phyloP scores from a whole-genome alignment of 2,888 invertebrate genomes.

The Carabus problematicus region DNA sequence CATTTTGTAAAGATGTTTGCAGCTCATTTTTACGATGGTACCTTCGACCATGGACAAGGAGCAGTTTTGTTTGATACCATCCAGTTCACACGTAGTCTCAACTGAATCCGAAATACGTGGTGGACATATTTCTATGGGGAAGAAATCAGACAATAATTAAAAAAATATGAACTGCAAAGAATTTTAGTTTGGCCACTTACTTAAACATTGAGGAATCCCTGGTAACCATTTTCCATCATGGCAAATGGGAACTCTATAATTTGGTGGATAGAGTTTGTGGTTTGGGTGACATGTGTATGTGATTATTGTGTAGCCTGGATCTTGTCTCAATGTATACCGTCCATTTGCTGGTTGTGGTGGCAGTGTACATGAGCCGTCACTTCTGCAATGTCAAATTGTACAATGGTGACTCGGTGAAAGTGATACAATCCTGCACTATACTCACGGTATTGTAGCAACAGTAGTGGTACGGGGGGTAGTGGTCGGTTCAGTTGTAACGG shows the following conservation, averaged over 20 bases:
- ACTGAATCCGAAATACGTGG: slow-evolving; percentile 23
- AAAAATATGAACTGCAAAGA: too few relatives aligned
- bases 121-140: slow-evolving; percentile 32
- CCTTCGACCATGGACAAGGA: slow-evolving; percentile 31
- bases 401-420: too few relatives aligned
- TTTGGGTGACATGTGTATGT: too few relatives aligned
- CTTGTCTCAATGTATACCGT: background rate
- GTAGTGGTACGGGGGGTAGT: background rate
- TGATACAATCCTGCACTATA: too few relatives aligned
- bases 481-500: background rate
- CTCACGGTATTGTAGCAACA: too few relatives aligned
- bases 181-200: slow-evolving; percentile 16
- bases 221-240: background rate
- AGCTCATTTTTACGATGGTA: slow-evolving; percentile 31
- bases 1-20: slow-evolving; percentile 30
- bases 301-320: too few relatives aligned
- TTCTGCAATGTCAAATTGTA: background rate
- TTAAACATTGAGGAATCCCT: slow-evolving; percentile 9
- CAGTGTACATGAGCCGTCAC: background rate
- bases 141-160: too few relatives aligned
- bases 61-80: slow-evolving; percentile 23
- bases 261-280: slow-evolving; percentile 5
- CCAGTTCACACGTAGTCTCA: slow-evolving; percentile 26
- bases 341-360: slow-evolving; percentile 17
- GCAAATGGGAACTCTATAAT: slow-evolving; percentile 6